Base-by-base conservation (phyloP, 2,113 vertebrate genomes). In the Guaruba guarouba region DNA sequence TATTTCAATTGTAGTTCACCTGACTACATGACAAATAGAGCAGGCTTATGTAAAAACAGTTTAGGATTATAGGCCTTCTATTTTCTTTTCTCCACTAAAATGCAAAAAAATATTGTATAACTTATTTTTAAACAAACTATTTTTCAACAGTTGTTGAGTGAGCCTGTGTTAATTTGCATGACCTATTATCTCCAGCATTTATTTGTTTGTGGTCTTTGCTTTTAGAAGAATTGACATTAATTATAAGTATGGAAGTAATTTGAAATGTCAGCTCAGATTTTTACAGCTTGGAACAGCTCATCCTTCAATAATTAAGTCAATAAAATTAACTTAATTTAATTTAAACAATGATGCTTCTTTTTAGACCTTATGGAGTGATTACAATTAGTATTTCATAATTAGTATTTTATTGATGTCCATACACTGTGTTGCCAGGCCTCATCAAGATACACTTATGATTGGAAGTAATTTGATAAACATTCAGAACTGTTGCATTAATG, bases 271-370 rank as follows among this genome's bases (percentile, higher is more conserved):
- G 67, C 94, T 96, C 80, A 93, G 89, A 97, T 96, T 96, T 97
- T 96, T 97, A 96, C 63, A 93, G 82, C 85, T 97, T 94, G 49
- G 79, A 98, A 96, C 70, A 96, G 63, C 68, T 97, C 94, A 97
- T 97, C 88, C 91, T 97, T 97, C 94, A 96, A 97, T 98, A 98
- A 98, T 96, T 97, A 97, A 97, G 95, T 97, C 96, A 98, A 97
- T 98, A 97, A 97, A 97, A 97, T 93, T 96, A 96, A 96, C 80
- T 97, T 97, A 97, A 98, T 97, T 97, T 97, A 98, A 97, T 98
- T 97, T 97, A 97, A 98, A 97, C 55, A 85, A 52, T 35, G 35
- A 67, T 96, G 83, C 79, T 96, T 88, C 91, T 96, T 96, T 97
- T 96, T 93, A 96, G 86, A 95, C 82, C 85, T 96, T 95, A 90